Conservation (phyloP, 2,113 vertebrate genomes). For the Ptilonorhynchus violaceus region DNA sequence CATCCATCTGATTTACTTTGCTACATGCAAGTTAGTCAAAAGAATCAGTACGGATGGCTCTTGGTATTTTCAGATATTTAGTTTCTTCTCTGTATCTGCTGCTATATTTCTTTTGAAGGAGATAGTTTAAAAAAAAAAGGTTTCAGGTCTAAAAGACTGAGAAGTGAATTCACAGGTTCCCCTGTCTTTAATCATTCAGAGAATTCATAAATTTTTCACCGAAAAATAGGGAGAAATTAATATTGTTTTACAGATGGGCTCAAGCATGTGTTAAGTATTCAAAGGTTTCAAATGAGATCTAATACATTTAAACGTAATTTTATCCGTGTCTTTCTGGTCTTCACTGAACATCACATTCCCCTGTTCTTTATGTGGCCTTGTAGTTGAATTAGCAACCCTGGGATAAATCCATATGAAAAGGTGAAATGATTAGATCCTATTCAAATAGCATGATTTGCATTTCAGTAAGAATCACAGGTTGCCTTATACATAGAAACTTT, state of each 20-base stretch:
- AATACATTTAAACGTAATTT: background rate
- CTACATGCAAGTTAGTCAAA: constrained; percentile 21
- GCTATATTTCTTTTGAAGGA: background rate
- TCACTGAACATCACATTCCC: background rate
- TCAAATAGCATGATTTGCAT: background rate
- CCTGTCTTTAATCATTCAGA: background rate
- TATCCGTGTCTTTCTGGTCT: background rate
- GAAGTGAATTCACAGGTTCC: background rate
- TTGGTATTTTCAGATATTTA: background rate
- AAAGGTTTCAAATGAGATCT: background rate
- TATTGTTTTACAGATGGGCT: background rate
- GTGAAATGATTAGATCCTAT: background rate
- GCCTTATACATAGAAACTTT: background rate
- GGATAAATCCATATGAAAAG: background rate
- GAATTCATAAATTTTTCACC: background rate
- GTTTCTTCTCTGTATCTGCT: background rate
- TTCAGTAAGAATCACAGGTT: background rate
- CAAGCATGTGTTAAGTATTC: background rate
- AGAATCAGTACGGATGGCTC: constrained; percentile 1
- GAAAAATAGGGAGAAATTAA: constrained; percentile 13
- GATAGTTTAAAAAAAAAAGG: background rate
- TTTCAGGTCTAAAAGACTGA: background rate
- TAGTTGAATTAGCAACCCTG: background rate
- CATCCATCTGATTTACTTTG: constrained; percentile 31
- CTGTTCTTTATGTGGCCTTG: background rate